Conservation (phyloP, 2,888 invertebrate genomes). For the Lysandra bellargus region DNA sequence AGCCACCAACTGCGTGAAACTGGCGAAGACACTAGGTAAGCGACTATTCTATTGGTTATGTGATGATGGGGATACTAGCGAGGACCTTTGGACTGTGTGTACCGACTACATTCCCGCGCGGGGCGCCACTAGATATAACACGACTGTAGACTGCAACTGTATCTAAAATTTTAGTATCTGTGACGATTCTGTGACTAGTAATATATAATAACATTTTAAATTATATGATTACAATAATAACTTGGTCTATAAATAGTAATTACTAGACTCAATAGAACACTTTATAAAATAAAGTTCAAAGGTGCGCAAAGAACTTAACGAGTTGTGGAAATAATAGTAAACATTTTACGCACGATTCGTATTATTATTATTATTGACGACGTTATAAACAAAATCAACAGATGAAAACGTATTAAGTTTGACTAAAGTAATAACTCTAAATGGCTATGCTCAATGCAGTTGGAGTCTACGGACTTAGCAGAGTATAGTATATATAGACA, state of each 20-base stretch:
- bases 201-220: background rate
- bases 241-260: background rate
- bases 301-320: background rate
- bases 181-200: background rate
- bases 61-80: background rate
- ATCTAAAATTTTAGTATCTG: background rate
- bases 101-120: conserved; percentile 4
- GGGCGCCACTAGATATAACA: background rate
- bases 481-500: conserved; percentile 27
- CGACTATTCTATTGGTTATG: too few relatives aligned
- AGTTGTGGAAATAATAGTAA: background rate
- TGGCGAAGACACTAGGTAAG: too few relatives aligned
- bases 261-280: background rate
- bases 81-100: background rate
- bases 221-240: background rate
- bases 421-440: background rate
- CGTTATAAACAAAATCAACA: background rate
- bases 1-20: too few relatives aligned
- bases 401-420: background rate
- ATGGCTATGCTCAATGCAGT: background rate
- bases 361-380: background rate
- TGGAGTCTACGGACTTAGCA: background rate
- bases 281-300: background rate
- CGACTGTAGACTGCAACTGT: conserved; percentile 1
- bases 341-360: background rate